These are phyloP conservation scores for Orbicella faveolata DNA, from an alignment of 64 coral and sea anemone genomes.

Conservation along the genomic window DNA sequence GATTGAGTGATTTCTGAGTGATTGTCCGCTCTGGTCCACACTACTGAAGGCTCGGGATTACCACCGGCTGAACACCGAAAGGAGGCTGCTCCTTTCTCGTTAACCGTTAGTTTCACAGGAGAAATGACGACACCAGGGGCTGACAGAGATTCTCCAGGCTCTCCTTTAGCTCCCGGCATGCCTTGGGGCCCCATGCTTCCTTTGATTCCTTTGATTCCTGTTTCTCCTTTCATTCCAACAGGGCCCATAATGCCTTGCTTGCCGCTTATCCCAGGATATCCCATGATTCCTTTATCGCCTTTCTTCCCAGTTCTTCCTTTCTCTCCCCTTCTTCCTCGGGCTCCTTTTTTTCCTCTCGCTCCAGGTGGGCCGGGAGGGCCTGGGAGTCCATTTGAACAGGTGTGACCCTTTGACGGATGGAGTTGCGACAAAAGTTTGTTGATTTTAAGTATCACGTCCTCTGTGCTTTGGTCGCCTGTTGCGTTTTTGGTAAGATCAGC, in stretches of 20 bases:
- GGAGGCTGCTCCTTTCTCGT: too few species aligned
- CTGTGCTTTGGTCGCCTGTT: not conserved
- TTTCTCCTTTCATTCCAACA: conserved; percentile 20
- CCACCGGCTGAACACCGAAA: too few species aligned
- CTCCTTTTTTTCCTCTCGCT: not conserved
- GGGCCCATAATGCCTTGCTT: conserved; percentile 27
- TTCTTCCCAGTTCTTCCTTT: conserved; percentile 21
- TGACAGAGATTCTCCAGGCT: conserved; percentile 35
- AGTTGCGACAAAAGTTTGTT: not conserved
- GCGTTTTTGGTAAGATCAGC: not conserved
- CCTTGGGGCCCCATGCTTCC: not conserved
- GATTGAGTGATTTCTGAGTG: not conserved
- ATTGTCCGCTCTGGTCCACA: not conserved
- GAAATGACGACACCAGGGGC: conserved; percentile 27
- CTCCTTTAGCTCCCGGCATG: conserved; percentile 24
- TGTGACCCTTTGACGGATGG: too few species aligned
- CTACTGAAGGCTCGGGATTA: not conserved
- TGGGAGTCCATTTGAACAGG: not conserved
- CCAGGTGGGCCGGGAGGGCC: conserved; percentile 27
- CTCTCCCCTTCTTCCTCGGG: conserved; percentile 1
- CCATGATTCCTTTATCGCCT: not conserved
- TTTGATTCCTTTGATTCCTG: conserved; percentile 3
- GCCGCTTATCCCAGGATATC: not conserved
- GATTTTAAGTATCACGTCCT: not conserved
- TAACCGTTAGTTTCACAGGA: conserved; percentile 4